Evolutionary conservation across 2,113 vertebrate genomes (phyloP).

Genomic region (Serilophus lunatus): DNA sequence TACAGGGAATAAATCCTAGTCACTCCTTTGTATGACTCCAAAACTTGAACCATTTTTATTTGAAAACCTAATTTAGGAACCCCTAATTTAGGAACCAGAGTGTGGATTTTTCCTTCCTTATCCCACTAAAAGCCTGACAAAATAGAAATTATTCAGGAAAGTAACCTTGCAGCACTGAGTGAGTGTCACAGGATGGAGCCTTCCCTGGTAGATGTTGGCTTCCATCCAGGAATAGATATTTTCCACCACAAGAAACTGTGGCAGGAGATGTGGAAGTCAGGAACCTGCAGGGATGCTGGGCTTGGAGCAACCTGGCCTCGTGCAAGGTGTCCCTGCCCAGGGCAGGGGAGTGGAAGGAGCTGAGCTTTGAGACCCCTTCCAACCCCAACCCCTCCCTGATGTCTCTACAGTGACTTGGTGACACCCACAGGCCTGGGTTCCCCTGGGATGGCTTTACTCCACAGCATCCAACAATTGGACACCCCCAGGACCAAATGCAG

Average conservation of each 20-base stretch:
- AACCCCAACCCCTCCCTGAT: no score
- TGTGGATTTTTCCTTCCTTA: not conserved
- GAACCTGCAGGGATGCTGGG: not conserved
- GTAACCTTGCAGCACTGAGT: accelerated
- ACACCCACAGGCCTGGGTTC: accelerated
- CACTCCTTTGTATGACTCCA: accelerated
- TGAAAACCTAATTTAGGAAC: not conserved
- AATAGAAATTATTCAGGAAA: not conserved
- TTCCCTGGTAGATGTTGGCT: accelerated
- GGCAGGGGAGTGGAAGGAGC: not conserved
- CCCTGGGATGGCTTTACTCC: not conserved
- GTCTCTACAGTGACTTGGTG: accelerated
- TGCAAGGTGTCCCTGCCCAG: not conserved
- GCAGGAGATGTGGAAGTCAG: accelerated
- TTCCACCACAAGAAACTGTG: accelerated
- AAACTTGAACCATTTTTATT: not conserved
- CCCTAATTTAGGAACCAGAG: no score
- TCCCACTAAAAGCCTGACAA: not conserved
- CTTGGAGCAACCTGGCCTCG: not conserved
- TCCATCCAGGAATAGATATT: accelerated
- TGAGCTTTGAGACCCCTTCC: not conserved
- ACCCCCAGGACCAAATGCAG: accelerated
- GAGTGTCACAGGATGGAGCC: accelerated
- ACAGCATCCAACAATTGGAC: accelerated
- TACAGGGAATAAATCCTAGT: not conserved